Conservation (phyloP, 2,113 vertebrate species). For the Periophthalmodon schlosseri region DNA sequence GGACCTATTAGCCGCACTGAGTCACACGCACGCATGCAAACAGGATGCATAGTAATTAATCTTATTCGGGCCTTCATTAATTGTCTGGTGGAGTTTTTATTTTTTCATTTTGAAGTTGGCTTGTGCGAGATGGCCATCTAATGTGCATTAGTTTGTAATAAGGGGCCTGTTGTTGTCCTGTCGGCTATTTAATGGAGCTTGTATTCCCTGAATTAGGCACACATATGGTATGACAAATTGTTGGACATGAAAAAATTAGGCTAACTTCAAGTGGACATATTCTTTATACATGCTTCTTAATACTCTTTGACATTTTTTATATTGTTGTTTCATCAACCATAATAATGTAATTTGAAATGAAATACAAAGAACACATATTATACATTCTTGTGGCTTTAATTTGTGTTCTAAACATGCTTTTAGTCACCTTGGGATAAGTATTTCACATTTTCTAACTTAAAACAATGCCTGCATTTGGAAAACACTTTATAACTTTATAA, state of each 20-base stretch:
- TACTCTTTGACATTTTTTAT: neutral
- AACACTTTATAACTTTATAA: neutral
- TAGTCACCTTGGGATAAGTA: neutral
- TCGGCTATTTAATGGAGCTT: conserved; percentile 48
- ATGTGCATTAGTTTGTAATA: conserved; percentile 58
- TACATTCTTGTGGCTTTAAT: no score
- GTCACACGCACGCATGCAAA: neutral
- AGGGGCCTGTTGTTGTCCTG: conserved; percentile 37
- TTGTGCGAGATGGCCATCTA: conserved; percentile 29
- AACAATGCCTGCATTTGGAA: neutral
- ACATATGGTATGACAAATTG: neutral
- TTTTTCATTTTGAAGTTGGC: conserved; percentile 22
- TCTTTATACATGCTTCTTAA: neutral
- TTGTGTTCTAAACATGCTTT: no score
- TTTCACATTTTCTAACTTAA: neutral
- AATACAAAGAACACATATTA: no score
- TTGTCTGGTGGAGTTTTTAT: conserved; percentile 23
- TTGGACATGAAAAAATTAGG: no score
- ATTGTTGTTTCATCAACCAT: neutral
- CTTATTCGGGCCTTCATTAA: conserved; percentile 42
- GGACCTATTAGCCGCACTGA: conserved; percentile 8
- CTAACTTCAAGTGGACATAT: no score
- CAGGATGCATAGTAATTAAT: conserved; percentile 34
- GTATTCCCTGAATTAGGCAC: no score
- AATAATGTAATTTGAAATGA: no score